Evolutionary conservation across 2,113 vertebrate species (phyloP), one percentile per base, ranked within the genome.

Genomic region (Dermatemys mawii): DNA sequence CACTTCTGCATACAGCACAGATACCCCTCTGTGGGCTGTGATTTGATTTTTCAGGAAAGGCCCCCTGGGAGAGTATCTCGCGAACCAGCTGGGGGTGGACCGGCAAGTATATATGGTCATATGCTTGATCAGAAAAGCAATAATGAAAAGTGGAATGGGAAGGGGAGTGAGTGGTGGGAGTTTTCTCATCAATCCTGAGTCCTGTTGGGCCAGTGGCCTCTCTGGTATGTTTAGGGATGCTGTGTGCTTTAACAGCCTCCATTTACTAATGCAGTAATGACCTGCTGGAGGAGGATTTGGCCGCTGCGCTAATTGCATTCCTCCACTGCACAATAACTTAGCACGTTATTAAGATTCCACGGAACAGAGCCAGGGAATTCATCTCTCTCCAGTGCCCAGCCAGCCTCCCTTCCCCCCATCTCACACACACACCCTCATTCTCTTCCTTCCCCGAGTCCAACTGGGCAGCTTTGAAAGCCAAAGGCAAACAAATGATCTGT

Each of bases 321-420:
- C 96, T 97, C 95, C 80, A 90, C 98, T 97, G 97, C 97, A 97
- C 97, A 98, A 97, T 98, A 97, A 97, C 96, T 97, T 97, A 98
- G 96, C 97, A 98, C 97, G 90, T 98, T 98, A 97, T 95, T 98
- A 97, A 97, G 98, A 98, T 99, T 98, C 98, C 98, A 96, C 84
- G 95, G 96, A 96, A 94, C 53, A 95, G 96, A 97, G 96, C 97
- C 95, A 97, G 94, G 97, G 96, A 97, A 98, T 98, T 98, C 96
- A 98, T 98, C 97, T 98, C 95, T 96, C 87, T 96, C 83, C 94
- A 93, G 91, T 93, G 95, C 90, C 97, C 92, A 78, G 87, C 91
- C 94, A 93, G 93, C 90, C 93, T 83, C 35, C 12, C 90, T 44
- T 27, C 78, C 55, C 90, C 19, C 92, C 94, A 94, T 92, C 94